Percentiles rank a stretch among this genome's conserved stretches.
Conservation (phyloP, 2,113 vertebrate species). For the Puntigrus tetrazona region DNA sequence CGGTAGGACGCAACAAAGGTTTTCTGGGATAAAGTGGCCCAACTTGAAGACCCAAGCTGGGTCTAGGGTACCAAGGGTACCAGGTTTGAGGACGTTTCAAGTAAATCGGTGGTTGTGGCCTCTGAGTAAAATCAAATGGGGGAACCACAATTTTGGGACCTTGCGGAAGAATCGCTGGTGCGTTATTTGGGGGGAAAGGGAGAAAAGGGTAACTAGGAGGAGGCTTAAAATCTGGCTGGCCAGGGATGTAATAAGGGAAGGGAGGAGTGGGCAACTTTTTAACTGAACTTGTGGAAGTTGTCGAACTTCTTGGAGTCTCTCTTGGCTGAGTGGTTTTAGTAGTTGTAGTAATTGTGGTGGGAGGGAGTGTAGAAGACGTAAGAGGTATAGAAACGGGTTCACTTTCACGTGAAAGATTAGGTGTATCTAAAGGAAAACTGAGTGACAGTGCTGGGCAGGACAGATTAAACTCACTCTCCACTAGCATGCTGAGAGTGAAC, state of each 20-base stretch:
- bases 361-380: background rate
- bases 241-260: background rate
- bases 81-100: background rate
- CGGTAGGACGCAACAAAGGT: background rate
- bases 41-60: background rate
- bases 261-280: background rate
- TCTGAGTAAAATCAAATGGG: background rate
- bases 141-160: background rate
- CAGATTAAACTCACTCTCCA: conserved; percentile 47
- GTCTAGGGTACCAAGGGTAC: background rate
- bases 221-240: background rate
- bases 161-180: background rate
- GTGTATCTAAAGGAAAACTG: background rate
- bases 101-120: background rate
- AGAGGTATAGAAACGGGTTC: too few relatives aligned
- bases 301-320: background rate
- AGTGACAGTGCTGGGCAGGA: background rate
- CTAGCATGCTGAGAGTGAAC: conserved; percentile 63
- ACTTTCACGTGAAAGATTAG: background rate
- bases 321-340: background rate
- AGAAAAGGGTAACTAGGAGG: background rate
- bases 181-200: background rate
- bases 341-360: background rate
- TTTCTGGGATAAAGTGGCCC: background rate
- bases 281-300: background rate